These are phyloP conservation scores for Mayetiola destructor DNA, from an alignment of 2,888 invertebrate genomes.

Conservation along the genomic window DNA sequence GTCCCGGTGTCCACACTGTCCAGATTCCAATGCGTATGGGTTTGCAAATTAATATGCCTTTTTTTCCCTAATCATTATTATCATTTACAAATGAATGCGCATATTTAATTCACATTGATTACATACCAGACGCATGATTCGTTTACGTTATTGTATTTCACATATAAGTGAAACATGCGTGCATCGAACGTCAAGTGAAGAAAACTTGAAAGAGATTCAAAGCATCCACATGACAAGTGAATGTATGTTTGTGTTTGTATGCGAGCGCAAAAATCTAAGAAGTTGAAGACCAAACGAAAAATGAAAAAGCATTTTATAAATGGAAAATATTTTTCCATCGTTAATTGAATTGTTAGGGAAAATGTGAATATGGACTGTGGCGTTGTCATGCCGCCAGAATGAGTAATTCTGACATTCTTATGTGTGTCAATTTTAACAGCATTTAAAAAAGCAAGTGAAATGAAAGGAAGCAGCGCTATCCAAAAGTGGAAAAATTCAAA, in stretches of 20 bases:
- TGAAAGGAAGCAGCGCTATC: not conserved
- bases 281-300: too few relatives aligned
- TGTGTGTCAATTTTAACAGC: constrained; percentile 13
- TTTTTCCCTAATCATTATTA: not conserved
- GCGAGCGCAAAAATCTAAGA: not conserved
- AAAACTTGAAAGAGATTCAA: too few relatives aligned
- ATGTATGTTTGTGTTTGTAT: not conserved
- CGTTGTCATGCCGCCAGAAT: constrained; percentile 9
- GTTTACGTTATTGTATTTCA: too few relatives aligned
- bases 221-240: not conserved
- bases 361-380: constrained; percentile 12
- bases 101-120: constrained; percentile 12
- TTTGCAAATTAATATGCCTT: constrained; percentile 8
- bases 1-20: too few relatives aligned
- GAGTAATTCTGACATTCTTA: constrained; percentile 9
- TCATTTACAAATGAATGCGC: constrained; percentile 10
- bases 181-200: too few relatives aligned
- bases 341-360: constrained; percentile 12
- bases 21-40: constrained; percentile 9
- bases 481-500: too few relatives aligned
- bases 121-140: constrained; percentile 4
- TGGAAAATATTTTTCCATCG: constrained; percentile 3
- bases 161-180: too few relatives aligned
- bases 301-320: constrained; percentile 6
- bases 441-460: not conserved